Base-by-base conservation (phyloP, 2,888 invertebrate species). In the Tenthredo distinguenda region DNA sequence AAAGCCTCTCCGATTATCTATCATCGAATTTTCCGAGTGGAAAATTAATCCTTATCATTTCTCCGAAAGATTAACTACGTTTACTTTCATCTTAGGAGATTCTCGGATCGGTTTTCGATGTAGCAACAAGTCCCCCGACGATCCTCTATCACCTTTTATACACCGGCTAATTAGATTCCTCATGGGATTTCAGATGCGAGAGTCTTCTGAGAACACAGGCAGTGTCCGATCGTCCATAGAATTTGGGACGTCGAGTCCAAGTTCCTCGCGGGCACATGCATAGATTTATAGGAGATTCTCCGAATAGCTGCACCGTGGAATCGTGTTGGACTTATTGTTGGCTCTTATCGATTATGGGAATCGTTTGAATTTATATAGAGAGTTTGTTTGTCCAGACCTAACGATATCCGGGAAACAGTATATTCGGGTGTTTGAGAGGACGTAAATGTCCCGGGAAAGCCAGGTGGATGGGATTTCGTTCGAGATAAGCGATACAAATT, bases 401-500 rank as follows among this genome's bases (percentile, higher is more conserved):
- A 68, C 77, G 50, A 47, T 77, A 34, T 50, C 34, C 55, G 77
- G 55, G 47, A 55, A 21, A 76, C 21, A 31, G 77, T 77, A 77
- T 77, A 55, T 77, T 55, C 21, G 77, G 40, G 55, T 34, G 15
- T 47, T 76, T 31, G 50, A 50, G 55, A 77, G 77, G 77, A 77
- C 47, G 34, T 55, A 31, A 47, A 77, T 55, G 26, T 50, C 50
- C 34, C 26, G 9, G 47, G 34, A 47, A 77, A 55, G 34, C 55
- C 77, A 77, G 47, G 50, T 77, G 77, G 55, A 77, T 77, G 81
- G 77, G 81, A 81, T 81, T 83, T 26, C 58, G 79, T 58, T 58
- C 37, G 68, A 83, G 83, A 83, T 83, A 83, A 83, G 83, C 83
- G 83, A 31, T 83, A 83, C 68, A 83, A 83, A 83, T 68, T 81